A percentile compares a stretch with the other conserved stretches of the same genome.
Conservation (phyloP, 2,797 vertebrate species). For the Danio tinwini region DNA sequence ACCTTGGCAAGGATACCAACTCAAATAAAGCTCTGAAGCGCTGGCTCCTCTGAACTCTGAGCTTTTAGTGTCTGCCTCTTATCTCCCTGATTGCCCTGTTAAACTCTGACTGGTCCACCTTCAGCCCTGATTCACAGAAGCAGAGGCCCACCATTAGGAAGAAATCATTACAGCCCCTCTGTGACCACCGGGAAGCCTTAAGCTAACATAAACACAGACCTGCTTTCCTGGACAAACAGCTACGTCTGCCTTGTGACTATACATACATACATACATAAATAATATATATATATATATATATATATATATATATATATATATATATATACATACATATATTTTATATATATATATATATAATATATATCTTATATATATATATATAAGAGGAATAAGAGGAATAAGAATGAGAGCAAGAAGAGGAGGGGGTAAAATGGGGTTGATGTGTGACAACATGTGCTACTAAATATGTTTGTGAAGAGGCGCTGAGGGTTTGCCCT, state of each 20-base stretch:
- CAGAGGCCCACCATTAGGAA: constrained; percentile 30
- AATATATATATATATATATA: too few relatives aligned
- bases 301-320: too few relatives aligned
- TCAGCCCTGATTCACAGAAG: constrained; percentile 19
- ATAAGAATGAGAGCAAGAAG: constrained; percentile 34
- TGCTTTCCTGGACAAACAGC: constrained; percentile 58
- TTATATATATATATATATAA: too few relatives aligned
- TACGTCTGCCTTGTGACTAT: constrained; percentile 39
- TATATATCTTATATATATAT: too few relatives aligned
- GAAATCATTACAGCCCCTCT: constrained; percentile 50
- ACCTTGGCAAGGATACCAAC: constrained; percentile 26
- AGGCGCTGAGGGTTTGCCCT: constrained; percentile 47
- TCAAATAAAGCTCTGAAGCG: constrained; percentile 41
- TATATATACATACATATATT: too few relatives aligned
- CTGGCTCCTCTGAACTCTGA: constrained; percentile 32
- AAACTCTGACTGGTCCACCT: constrained; percentile 43
- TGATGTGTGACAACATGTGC: constrained; percentile 54
- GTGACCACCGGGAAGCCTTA: constrained; percentile 44
- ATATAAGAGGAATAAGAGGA: too few relatives aligned
- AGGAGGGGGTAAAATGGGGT: constrained; percentile 25
- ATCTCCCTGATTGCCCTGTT: constrained; percentile 50
- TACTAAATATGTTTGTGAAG: constrained; percentile 58
- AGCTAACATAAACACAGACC: constrained; percentile 38
- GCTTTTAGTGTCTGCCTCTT: constrained; percentile 38
- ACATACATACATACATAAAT: neutral